Conservation (phyloP, 64 coral and sea anemone species). For the Porites lutea region DNA sequence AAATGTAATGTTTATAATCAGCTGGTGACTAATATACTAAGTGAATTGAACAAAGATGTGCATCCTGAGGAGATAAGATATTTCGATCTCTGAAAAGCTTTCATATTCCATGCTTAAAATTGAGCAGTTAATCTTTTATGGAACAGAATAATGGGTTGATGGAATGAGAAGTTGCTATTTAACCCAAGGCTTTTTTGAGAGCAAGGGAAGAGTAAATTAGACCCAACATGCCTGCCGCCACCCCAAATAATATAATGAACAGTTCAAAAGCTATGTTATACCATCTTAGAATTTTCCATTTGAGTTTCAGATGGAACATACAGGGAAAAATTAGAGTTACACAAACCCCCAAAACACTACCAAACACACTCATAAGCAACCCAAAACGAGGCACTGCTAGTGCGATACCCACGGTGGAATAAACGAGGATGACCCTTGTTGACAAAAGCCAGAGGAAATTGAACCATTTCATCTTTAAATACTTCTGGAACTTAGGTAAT, state of each 20-base stretch:
- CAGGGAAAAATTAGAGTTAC: conserved; percentile 85
- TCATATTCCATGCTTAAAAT: too few species aligned
- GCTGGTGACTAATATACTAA: too few species aligned
- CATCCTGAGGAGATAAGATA: too few species aligned
- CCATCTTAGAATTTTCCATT: conserved; percentile 63
- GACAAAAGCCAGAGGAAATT: conserved; percentile 60
- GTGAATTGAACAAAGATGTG: too few species aligned
- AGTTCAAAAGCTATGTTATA: conserved; percentile 55
- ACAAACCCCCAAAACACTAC: conserved; percentile 82
- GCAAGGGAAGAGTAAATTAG: conserved; percentile 73
- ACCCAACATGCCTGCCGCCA: conserved; percentile 66
- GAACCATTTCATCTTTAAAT: conserved; percentile 34
- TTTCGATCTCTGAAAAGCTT: too few species aligned
- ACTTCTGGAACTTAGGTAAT: conserved; percentile 64
- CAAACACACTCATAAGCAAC: conserved; percentile 85
- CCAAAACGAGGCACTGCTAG: conserved; percentile 86
- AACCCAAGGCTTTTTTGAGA: conserved; percentile 11
- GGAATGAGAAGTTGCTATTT: too few species aligned
- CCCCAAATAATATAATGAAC: conserved; percentile 64
- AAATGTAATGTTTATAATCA: too few species aligned
- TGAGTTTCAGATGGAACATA: conserved; percentile 80
- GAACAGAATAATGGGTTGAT: too few species aligned
- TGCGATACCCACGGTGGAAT: conserved; percentile 73
- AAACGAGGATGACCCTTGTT: conserved; percentile 59
- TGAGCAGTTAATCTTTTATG: too few species aligned